These are phyloP conservation scores for Embidobia sp. DNA, from an alignment of 2,888 invertebrate species.

Conservation along the genomic window DNA sequence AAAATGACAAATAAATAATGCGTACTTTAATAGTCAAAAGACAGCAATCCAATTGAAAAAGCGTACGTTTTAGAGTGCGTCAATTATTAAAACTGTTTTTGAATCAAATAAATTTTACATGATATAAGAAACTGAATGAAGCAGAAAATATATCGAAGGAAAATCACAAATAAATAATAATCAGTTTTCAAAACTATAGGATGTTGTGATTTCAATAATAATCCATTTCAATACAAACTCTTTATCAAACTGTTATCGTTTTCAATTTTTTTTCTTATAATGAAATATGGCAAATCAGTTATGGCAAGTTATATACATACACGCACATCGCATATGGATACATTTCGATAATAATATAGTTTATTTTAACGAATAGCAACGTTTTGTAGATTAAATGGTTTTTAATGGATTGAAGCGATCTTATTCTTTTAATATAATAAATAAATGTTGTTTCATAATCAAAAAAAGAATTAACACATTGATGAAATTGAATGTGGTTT, in stretches of 20 bases:
- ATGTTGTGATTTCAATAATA: slow-evolving; percentile 31
- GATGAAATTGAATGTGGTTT: too few relatives aligned
- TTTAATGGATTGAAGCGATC: slow-evolving; percentile 17
- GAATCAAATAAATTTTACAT: too few relatives aligned
- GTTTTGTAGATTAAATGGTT: slow-evolving; percentile 18
- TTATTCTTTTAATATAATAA: slow-evolving; percentile 5
- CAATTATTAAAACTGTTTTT: too few relatives aligned
- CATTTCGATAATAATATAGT: slow-evolving; percentile 25
- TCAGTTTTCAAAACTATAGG: slow-evolving; percentile 30
- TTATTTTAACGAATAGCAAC: slow-evolving; percentile 10
- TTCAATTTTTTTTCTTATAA: slow-evolving; percentile 45
- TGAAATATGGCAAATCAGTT: slow-evolving; percentile 65
- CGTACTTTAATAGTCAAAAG: not conserved
- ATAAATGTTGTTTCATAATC: not conserved
- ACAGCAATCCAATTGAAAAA: slow-evolving; percentile 1
- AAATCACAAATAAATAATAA: slow-evolving; percentile 8
- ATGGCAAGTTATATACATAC: slow-evolving; percentile 71
- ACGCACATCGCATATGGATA: slow-evolving; percentile 40
- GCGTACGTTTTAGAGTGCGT: too few relatives aligned
- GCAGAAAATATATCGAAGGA: not conserved
- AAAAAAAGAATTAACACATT: too few relatives aligned
- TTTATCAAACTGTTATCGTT: slow-evolving; percentile 36
- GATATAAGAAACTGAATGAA: too few relatives aligned
- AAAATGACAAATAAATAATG: not conserved
- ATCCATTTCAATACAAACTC: slow-evolving; percentile 26